These are phyloP conservation scores for Cirrhinus molitorella DNA, from an alignment of 2,797 vertebrate genomes.

Conservation along the genomic window DNA sequence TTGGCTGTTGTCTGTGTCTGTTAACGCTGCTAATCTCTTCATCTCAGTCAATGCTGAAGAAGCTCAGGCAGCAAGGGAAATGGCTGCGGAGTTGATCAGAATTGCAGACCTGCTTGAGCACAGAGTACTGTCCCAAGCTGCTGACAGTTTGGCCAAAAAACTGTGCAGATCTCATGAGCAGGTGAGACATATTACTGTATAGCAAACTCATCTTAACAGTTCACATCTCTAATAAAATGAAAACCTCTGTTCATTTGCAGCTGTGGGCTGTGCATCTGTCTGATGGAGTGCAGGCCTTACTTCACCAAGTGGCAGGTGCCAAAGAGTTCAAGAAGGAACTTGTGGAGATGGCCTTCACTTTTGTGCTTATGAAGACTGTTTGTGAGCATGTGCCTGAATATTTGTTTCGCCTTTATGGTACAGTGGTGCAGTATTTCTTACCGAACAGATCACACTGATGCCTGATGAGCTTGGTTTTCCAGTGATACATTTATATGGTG, in stretches of 20 bases:
- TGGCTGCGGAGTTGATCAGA: conserved; percentile 69
- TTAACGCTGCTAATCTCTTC: neutral
- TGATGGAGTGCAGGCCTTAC: conserved; percentile 67
- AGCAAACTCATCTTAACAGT: neutral
- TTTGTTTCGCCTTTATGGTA: conserved; percentile 74
- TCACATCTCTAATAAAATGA: no score
- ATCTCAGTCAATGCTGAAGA: conserved; percentile 60
- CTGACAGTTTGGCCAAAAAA: conserved; percentile 66
- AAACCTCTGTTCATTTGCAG: conserved; percentile 63
- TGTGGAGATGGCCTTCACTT: conserved; percentile 77
- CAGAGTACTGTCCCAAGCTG: conserved; percentile 63
- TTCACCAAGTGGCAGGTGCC: conserved; percentile 56
- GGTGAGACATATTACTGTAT: conserved; percentile 61
- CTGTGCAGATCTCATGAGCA: conserved; percentile 14
- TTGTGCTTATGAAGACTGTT: conserved; percentile 86
- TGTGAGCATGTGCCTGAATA: conserved; percentile 75
- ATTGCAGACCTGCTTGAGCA: conserved; percentile 75
- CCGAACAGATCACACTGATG: conserved; percentile 2
- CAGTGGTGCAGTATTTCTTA: conserved; percentile 74
- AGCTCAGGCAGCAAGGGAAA: conserved; percentile 52
- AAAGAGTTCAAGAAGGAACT: conserved; percentile 79
- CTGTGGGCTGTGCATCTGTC: conserved; percentile 71
- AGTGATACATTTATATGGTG: no score
- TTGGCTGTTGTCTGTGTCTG: conserved; percentile 22
- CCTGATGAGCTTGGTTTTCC: neutral